Percentiles rank a stretch among this genome's conserved stretches.
phyloP scores from a whole-genome alignment of 2,797 vertebrate genomes.

The Ctenochaetus hawaiiensis region DNA sequence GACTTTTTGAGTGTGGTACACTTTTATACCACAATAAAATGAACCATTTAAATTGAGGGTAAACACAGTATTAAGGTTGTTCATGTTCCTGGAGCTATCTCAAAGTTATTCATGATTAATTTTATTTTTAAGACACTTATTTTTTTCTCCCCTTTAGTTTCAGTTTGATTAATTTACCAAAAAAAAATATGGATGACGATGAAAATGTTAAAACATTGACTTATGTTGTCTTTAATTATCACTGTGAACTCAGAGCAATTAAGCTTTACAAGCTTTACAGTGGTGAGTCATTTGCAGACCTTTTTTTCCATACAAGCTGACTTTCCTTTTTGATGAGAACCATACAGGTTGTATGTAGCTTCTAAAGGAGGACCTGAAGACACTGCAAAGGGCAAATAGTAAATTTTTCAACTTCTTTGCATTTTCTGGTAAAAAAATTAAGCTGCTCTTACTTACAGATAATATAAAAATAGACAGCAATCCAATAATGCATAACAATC shows the following conservation, averaged over 20 bases:
- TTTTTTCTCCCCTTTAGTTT: neutral
- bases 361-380: neutral
- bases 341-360: neutral
- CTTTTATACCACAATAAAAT: neutral
- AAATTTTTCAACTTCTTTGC: neutral
- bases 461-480: neutral
- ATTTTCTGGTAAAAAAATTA: neutral
- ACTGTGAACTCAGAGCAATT: neutral
- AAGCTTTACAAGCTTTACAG: conserved; percentile 1
- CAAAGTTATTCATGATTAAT: neutral
- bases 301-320: neutral
- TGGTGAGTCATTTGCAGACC: neutral
- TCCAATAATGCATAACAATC: neutral
- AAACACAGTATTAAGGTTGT: neutral
- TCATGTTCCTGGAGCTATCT: neutral
- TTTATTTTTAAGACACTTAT: neutral
- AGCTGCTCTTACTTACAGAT: neutral
- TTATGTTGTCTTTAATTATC: too few species aligned
- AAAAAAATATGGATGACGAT: neutral
- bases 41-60: too few species aligned
- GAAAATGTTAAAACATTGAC: too few species aligned
- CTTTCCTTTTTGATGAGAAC: neutral
- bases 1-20: neutral
- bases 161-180: neutral
- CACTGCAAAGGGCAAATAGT: neutral